Evolutionary conservation across 2,113 vertebrate genomes (phyloP), one percentile per base, ranked within the genome.

Genomic region (Nanorana parkeri): DNA sequence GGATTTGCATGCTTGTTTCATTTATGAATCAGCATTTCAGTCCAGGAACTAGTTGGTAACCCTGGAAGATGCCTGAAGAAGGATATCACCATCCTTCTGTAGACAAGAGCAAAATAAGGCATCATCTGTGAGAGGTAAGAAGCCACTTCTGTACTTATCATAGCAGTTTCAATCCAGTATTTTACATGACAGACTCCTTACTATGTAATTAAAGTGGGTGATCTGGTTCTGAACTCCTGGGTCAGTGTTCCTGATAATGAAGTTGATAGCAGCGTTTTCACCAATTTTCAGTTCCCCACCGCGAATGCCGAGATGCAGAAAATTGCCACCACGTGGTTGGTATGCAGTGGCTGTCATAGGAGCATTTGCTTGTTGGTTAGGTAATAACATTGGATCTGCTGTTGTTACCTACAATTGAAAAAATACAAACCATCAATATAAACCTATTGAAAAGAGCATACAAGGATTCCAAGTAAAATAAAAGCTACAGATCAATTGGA

Each of bases 241-340:
- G 28, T 0, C 20, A 32, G 6, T 86, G 5, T 32, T 84, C 5
- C 86, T 88, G 83, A 92, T 68, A 72, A 81, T 87, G 80, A 96
- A 89, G 61, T 87, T 87, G 36, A 98, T 3, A 0, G 86, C 51
- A 4, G 96, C 54, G 0, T 15, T 85, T 0, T 93, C 88, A 0
- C 94, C 90, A 0, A 90, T 86, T 19, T 85, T 89, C 0, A 79
- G 76, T 66, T 89, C 88, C 0, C 4, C 1, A 0, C 72, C 41
- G 0, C 85, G 24, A 64, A 93, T 78, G 0, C 90, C 90, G 83
- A 98, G 83, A 80, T 97, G 89, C 1, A 99, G 87, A 85, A 93
- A 92, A 87, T 97, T 97, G 3, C 80, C 0, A 0, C 0, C 32
- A 4, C 87, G 84, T 47, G 93, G 77, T 0, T 0, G 2, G 19